Evolutionary conservation across 2,113 vertebrate genomes (phyloP), one percentile per base, ranked within the genome.

Genomic region (Tupaia chinensis): DNA sequence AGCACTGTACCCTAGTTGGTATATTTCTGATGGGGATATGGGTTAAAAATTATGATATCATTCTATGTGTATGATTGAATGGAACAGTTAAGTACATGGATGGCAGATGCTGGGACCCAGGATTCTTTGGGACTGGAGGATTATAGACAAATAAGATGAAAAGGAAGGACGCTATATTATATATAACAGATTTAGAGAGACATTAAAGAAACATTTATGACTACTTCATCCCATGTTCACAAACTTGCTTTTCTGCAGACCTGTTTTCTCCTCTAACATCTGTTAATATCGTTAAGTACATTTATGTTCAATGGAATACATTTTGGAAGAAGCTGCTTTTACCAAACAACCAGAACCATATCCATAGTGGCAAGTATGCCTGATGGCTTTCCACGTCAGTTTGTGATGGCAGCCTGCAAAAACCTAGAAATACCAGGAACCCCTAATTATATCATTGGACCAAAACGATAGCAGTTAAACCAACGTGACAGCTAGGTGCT

Each of bases 251-350:
- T 89, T 81, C 34, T 5, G 60, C 95, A 20, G n/a, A 91, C 69
- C 1, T 20, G 9, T 27, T 89, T 89, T 60, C 72, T n/a, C 15
- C 14, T 63, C 9, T 80, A 69, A 84, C 29, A 54, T 60, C 60
- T 95, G 14, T 27, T 63, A 25, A 34, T 87, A 54, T 68, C 60
- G 53, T 34, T 93, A 58, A 93, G 66, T 93, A n/a, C 1, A 1
- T 0, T 0, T 12, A 1, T 68, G 5, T 76, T 96, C 73, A 53
- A 0, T n/a, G 14, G 23, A 44, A 89, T 6, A 14, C 23, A 25
- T 84, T 84, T 97, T 94, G 19, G 73, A 89, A 90, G 56, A 87
- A 85, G 53, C 83, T 88, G 16, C 79, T 96, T 94, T 94, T 84
- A 34, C 56, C 66, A 54, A 65, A 73, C 53, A 85, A 23, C 3